A percentile compares a stretch with the other conserved stretches of the same genome.
Conservation (phyloP, 1,140 invertebrate species). For the Sesamia nonagrioides region DNA sequence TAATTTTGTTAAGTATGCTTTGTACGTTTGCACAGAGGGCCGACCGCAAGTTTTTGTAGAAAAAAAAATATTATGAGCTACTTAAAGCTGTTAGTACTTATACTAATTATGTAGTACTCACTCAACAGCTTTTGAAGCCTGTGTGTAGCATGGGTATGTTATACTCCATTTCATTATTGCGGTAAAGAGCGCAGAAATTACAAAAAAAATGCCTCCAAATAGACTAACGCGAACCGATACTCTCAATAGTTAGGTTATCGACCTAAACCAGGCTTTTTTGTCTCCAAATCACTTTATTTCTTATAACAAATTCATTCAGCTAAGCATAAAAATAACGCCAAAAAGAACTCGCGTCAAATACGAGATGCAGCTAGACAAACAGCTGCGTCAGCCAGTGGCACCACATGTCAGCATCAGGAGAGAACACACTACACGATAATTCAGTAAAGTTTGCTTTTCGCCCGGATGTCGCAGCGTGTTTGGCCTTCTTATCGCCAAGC, state of each 20-base stretch:
- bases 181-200: not conserved
- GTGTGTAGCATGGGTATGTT: not conserved
- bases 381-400: conserved; percentile 55
- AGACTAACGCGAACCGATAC: no score
- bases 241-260: not conserved
- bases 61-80: conserved; percentile 34
- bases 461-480: conserved; percentile 73
- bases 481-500: conserved; percentile 68
- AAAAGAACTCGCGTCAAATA: conserved; percentile 8
- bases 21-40: conserved; percentile 26
- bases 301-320: not conserved
- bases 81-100: conserved; percentile 24
- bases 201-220: not conserved
- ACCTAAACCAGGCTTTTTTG: not conserved
- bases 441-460: conserved; percentile 61
- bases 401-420: conserved; percentile 59
- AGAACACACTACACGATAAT: conserved; percentile 62
- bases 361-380: conserved; percentile 29
- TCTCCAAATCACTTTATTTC: not conserved
- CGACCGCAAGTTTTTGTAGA: conserved; percentile 3
- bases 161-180: not conserved
- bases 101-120: conserved; percentile 21
- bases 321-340: not conserved
- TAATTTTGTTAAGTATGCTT: conserved; percentile 20
- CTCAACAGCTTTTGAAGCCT: conserved; percentile 8